A percentile compares a stretch with the other conserved stretches of the same genome.
These are phyloP conservation scores for Merluccius polli DNA, from an alignment of 2,797 vertebrate species.

Conservation along the genomic window DNA sequence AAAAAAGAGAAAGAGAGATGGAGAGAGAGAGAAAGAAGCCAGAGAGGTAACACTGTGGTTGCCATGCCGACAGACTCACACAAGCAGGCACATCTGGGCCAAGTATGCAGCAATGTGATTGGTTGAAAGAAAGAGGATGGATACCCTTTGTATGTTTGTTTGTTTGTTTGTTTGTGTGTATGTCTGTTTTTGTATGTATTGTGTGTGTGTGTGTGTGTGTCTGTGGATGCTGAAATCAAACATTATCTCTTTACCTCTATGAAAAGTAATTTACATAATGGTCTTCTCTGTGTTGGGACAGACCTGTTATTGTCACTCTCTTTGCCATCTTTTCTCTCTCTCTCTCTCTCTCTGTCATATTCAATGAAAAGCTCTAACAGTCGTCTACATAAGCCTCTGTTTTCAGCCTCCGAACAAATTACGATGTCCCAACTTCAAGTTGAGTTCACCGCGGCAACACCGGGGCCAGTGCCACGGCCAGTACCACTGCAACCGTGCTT, in stretches of 20 bases:
- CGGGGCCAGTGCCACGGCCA: background rate
- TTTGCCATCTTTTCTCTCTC: constrained; percentile 1
- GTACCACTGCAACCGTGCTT: background rate
- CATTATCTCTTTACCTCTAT: background rate
- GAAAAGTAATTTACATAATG: too few relatives aligned
- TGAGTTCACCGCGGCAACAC: background rate
- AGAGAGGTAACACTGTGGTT: background rate
- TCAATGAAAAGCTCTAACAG: background rate
- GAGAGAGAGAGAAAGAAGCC: background rate
- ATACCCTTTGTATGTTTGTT: background rate
- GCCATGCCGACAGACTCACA: background rate
- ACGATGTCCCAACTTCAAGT: background rate
- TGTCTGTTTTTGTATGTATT: background rate
- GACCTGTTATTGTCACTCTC: background rate
- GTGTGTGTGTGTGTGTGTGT: background rate
- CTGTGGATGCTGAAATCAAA: background rate
- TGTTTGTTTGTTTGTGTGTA: too few relatives aligned
- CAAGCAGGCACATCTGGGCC: background rate
- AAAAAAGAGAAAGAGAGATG: background rate
- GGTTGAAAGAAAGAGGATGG: background rate
- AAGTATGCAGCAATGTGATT: background rate
- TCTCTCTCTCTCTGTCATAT: background rate
- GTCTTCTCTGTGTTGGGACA: background rate
- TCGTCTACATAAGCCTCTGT: background rate
- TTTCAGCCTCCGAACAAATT: background rate